A percentile compares a stretch with the other conserved stretches of the same genome.
These are phyloP conservation scores for Fragum sueziense DNA, from an alignment of 2,888 invertebrate genomes.

Conservation along the genomic window DNA sequence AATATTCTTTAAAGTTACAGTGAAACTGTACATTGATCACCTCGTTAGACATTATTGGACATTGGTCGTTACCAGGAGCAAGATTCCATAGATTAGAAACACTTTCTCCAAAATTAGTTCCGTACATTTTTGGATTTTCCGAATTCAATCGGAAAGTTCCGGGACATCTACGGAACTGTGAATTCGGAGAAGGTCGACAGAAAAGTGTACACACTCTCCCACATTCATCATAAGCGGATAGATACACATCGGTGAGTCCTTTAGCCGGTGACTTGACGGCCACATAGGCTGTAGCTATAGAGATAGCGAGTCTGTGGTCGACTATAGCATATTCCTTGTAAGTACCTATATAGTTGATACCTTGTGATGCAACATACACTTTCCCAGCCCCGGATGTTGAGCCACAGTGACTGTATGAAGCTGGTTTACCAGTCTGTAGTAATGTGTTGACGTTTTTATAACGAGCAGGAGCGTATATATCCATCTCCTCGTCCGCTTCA, in stretches of 20 bases:
- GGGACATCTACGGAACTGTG: slow-evolving; percentile 52
- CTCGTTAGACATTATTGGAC: slow-evolving; percentile 54
- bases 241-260: slow-evolving; percentile 55
- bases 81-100: slow-evolving; percentile 63
- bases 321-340: slow-evolving; percentile 76
- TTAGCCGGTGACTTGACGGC: slow-evolving; percentile 70
- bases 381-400: slow-evolving; percentile 63
- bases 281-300: slow-evolving; percentile 71
- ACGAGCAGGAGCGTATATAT: slow-evolving; percentile 69
- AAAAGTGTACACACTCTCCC: slow-evolving; percentile 66
- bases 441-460: slow-evolving; percentile 58
- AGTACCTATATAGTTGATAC: slow-evolving; percentile 73
- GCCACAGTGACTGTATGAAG: slow-evolving; percentile 54
- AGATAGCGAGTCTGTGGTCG: slow-evolving; percentile 72
- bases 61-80: slow-evolving; percentile 33
- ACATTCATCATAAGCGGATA: slow-evolving; percentile 66
- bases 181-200: slow-evolving; percentile 52
- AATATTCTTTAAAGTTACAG: slow-evolving; percentile 61
- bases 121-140: slow-evolving; percentile 60
- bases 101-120: slow-evolving; percentile 63
- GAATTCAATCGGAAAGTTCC: slow-evolving; percentile 63
- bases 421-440: slow-evolving; percentile 55
- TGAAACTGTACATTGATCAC: slow-evolving; percentile 65
- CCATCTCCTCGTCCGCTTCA: slow-evolving; percentile 55
- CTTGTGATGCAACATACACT: slow-evolving; percentile 70